phyloP scores from a whole-genome alignment of 23 tunicate species.

The Trididemnum miniatum region DNA sequence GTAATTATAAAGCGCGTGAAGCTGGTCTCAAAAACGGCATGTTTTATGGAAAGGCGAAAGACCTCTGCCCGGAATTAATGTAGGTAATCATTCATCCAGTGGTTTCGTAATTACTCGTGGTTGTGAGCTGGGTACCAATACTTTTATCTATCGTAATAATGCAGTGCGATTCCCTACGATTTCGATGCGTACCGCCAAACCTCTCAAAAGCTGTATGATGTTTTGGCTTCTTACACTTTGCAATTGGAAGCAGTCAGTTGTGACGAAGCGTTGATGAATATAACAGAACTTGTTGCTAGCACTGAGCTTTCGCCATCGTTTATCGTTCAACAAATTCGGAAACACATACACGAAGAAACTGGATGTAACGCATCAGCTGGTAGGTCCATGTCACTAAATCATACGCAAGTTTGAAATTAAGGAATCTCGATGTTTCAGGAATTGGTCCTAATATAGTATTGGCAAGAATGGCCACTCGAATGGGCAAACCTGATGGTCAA shows the following conservation, averaged over 20 bases:
- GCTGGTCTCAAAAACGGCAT: conserved; percentile 90
- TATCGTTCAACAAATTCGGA: conserved; percentile 46
- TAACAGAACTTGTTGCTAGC: conserved; percentile 48
- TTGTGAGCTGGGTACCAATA: too few species aligned
- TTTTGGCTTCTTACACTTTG: conserved; percentile 68
- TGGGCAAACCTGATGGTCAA: conserved; percentile 87
- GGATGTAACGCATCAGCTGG: conserved; percentile 94
- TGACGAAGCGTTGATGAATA: conserved; percentile 82
- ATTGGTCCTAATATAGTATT: conserved; percentile 85
- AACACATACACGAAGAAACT: conserved; percentile 52
- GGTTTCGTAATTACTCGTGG: too few species aligned
- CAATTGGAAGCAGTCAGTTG: conserved; percentile 90
- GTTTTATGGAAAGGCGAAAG: conserved; percentile 90
- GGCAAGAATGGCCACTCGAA: conserved; percentile 87
- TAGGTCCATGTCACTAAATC: conserved; percentile 6
- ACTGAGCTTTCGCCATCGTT: conserved; percentile 45
- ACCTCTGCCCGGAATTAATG: conserved; percentile 92
- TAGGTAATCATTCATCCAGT: too few species aligned
- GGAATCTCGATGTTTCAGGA: conserved; percentile 33
- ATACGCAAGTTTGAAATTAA: too few species aligned
- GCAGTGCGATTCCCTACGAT: conserved; percentile 91
- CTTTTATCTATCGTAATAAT: too few species aligned
- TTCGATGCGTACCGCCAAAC: conserved; percentile 78
- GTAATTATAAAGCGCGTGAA: conserved; percentile 77
- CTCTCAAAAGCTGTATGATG: conserved; percentile 57